phyloP scores from a whole-genome alignment of 2,113 vertebrate genomes.

The Illadopsis cleaveri region DNA sequence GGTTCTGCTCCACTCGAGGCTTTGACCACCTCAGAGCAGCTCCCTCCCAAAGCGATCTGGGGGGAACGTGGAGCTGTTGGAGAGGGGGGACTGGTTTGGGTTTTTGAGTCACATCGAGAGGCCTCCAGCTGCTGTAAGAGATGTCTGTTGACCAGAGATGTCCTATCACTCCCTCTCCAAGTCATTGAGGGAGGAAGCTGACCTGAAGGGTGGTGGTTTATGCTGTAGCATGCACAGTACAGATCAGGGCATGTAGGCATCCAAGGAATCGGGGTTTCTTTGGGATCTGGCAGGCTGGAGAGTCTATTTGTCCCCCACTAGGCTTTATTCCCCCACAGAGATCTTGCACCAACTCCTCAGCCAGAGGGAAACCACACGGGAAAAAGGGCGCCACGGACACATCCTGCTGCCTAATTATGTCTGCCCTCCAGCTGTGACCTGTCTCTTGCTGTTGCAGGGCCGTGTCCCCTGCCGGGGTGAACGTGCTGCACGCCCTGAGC shows the following conservation, averaged over 20 bases:
- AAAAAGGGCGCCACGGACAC: accelerated
- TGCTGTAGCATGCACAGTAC: accelerated
- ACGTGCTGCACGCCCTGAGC: conserved; percentile 83
- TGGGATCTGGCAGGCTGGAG: not conserved
- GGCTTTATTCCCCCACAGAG: not conserved
- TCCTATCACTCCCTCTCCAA: accelerated
- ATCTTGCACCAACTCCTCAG: accelerated
- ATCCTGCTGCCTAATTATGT: accelerated
- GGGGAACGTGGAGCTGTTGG: not conserved
- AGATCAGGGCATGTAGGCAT: accelerated
- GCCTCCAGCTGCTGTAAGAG: not conserved
- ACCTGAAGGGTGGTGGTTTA: accelerated
- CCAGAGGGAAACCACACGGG: accelerated
- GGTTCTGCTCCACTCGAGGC: not conserved
- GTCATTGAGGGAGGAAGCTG: not conserved
- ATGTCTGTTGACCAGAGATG: not conserved
- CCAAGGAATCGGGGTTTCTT: not conserved
- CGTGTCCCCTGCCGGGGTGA: conserved; percentile 80
- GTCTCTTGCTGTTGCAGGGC: conserved; percentile 74
- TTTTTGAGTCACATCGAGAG: not conserved
- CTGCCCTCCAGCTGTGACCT: not conserved
- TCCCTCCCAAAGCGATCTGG: accelerated
- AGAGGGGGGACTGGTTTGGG: not conserved
- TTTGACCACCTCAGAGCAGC: not conserved
- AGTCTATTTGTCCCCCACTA: not conserved